Conservation (phyloP, 2,888 invertebrate genomes). For the Trypoxylon attenuatum region DNA sequence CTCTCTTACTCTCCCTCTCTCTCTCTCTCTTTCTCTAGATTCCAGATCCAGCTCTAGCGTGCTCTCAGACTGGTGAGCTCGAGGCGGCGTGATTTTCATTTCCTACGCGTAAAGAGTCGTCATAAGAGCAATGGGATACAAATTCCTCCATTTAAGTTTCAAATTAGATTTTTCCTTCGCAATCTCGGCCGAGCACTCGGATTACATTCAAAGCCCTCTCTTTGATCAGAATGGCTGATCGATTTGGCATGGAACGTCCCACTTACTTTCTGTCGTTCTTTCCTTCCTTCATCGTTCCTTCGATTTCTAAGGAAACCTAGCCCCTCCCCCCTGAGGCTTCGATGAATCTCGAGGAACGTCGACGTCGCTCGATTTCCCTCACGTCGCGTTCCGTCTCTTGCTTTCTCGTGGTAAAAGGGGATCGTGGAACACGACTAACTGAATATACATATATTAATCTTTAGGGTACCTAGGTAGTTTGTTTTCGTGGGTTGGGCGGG, state of each 20-base stretch:
- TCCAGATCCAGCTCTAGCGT: no score
- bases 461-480: no score
- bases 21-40: no score
- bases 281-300: conserved; percentile 9
- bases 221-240: conserved; percentile 58
- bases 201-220: conserved; percentile 52
- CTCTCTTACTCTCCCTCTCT: no score
- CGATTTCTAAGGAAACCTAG: conserved; percentile 1
- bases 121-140: conserved; percentile 55
- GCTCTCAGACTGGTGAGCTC: no score
- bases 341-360: conserved; percentile 38
- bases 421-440: no score
- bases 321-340: conserved; percentile 7
- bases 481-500: no score
- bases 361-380: conserved; percentile 53
- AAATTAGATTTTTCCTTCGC: conserved; percentile 59
- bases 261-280: conserved; percentile 45
- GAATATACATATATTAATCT: no score
- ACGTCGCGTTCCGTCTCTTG: conserved; percentile 14
- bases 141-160: conserved; percentile 57
- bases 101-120: conserved; percentile 49
- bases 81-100: conserved; percentile 43
- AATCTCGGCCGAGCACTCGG: conserved; percentile 41
- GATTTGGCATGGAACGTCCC: conserved; percentile 56
- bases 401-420: neutral